phyloP scores from a whole-genome alignment of 1,140 invertebrate genomes.

The Megalopta genalis region DNA sequence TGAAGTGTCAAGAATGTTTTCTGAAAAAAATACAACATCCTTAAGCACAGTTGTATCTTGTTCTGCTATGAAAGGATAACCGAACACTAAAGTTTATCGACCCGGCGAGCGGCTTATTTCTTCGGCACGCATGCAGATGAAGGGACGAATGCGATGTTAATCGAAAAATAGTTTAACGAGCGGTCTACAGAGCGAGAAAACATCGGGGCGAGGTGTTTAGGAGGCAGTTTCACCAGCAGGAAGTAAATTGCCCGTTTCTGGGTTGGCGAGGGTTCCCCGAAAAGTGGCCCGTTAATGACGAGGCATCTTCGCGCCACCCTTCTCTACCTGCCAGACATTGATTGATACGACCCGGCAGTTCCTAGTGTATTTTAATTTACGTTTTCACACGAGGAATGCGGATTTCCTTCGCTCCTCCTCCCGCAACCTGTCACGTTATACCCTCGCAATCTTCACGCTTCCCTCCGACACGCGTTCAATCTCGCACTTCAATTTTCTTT shows the following conservation, averaged over 20 bases:
- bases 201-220: slow-evolving; percentile 5
- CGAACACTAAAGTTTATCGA: no score
- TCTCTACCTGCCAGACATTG: slow-evolving; percentile 59
- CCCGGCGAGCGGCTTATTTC: neutral
- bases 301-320: slow-evolving; percentile 60
- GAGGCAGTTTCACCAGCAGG: neutral
- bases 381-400: slow-evolving; percentile 62
- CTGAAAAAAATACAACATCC: no score
- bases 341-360: slow-evolving; percentile 59
- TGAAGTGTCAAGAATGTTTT: no score
- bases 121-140: neutral
- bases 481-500: neutral
- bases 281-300: slow-evolving; percentile 59
- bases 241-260: slow-evolving; percentile 33
- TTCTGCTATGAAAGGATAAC: no score
- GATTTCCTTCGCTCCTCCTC: slow-evolving; percentile 51
- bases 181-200: slow-evolving; percentile 11
- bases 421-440: slow-evolving; percentile 10
- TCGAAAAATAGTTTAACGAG: slow-evolving; percentile 11
- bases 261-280: slow-evolving; percentile 11
- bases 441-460: neutral
- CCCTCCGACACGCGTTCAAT: neutral
- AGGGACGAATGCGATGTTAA: neutral
- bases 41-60: no score
- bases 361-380: slow-evolving; percentile 69